Conservation (phyloP, 23 tunicate species). For the Pegea sp. region DNA sequence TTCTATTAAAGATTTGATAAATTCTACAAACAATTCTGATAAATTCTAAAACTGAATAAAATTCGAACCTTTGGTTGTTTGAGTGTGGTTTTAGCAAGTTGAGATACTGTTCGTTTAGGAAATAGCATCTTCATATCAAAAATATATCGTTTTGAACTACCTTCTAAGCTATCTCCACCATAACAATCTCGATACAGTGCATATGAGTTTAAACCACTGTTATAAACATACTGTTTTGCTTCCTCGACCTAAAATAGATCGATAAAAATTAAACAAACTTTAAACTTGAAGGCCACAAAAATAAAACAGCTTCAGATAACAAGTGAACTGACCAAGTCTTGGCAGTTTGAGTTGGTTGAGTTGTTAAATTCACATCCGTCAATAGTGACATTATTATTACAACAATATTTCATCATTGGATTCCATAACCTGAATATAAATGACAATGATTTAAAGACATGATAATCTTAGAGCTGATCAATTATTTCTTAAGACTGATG, state of each 20-base stretch:
- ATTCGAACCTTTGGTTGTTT: not conserved
- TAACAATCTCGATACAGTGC: slow-evolving; percentile 77
- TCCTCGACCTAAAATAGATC: slow-evolving; percentile 21
- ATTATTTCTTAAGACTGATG: no score
- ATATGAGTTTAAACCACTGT: slow-evolving; percentile 52
- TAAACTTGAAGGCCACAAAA: not conserved
- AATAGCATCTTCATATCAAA: slow-evolving; percentile 44
- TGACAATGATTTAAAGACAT: no score
- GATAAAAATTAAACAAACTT: not conserved
- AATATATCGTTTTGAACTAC: slow-evolving; percentile 3
- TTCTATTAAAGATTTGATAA: no score
- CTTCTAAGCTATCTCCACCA: slow-evolving; percentile 8
- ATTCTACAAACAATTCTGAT: no score
- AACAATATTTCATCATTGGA: slow-evolving; percentile 11
- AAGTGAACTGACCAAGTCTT: slow-evolving; percentile 5
- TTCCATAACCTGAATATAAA: slow-evolving; percentile 30
- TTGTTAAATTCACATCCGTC: slow-evolving; percentile 23
- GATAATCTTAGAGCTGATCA: no score
- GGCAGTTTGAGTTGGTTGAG: slow-evolving; percentile 3
- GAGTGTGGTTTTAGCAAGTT: not conserved
- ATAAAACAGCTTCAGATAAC: slow-evolving; percentile 2
- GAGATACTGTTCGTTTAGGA: slow-evolving; percentile 3
- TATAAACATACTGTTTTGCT: slow-evolving; percentile 31
- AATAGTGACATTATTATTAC: slow-evolving; percentile 4
- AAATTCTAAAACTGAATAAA: no score